Base-by-base conservation (phyloP, 2,888 invertebrate species). In the Heliconius erato region DNA sequence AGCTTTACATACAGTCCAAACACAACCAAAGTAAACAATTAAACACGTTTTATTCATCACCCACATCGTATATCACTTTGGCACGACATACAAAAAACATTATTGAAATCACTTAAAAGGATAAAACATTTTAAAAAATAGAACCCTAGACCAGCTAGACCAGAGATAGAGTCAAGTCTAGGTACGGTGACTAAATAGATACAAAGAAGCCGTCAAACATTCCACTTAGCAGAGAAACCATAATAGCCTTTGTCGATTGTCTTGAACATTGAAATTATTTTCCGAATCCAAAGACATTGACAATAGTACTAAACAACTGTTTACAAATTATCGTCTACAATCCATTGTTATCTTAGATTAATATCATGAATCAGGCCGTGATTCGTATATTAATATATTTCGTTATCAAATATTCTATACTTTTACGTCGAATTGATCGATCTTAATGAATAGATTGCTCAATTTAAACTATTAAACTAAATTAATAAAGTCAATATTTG, bases 241-340 rank as follows among this genome's bases (percentile, higher is more conserved):
- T 89, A 95, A 94, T 92, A 93, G 90, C 90, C 91, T 91, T 94
- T 92, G 92, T 94, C 91, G 88, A 91, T 92, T 93, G 91, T 91
- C 89, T 89, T 89, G 88, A 85, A 87, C 85, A 85, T 85, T 86
- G 83, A 85, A 87, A 88, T 88, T 93, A 92, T 92, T 92, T 92
- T 91, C 90, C 87, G 90, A 86, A 85, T 85, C 90, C 87, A 88
- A 89, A 88, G 88, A 87, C 90, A 90, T 40, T 40, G 11, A 40
- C 92, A 90, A 91, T 90, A 93, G 91, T 91, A 88, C 90, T 91
- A 92, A 92, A 92, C 93, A 93, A 90, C 74, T 95, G 95, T 95
- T 95, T 95, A 94, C 92, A 92, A 95, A 95, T 94, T 94, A 95
- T 94, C 94, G 89, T 86, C 85, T 85, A 91, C 92, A 91, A 94